Base-by-base conservation (phyloP, 2,797 vertebrate genomes). In the Sebastes goodei region DNA sequence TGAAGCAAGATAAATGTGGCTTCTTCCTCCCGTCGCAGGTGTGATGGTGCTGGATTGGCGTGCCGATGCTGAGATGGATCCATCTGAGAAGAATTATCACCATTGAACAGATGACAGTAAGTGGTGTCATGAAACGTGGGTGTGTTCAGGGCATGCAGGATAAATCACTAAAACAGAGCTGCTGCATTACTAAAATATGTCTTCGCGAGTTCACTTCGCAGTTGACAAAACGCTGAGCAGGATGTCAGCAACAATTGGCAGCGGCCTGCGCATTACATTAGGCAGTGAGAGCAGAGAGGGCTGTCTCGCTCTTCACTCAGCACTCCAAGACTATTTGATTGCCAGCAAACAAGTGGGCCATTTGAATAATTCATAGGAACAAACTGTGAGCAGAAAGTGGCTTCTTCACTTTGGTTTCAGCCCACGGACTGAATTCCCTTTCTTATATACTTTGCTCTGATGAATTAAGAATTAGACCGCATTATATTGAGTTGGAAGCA, bases 21-120 rank as follows among this genome's bases (percentile, higher is more conserved):
- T 85, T 53, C 46, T 52, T 92, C 82, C 69, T 92, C 86, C 77
- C 80, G 64, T 94, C 85, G 83, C 92, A 69, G 93, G 93, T 95
- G 92, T 88, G 95, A 94, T 91, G 96, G 95, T 91, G 93, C 89
- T 81, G 60, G 92, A 89, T 93, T 90, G 92, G 88, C 55, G 11
- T 64, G 74, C 70, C 60, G 75, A 94, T 89, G 94, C 91, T 29
- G 46, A 92, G 90, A 86, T 84, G 91, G 91, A 35, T 89, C 90
- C 91, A 91, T 94, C 94, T 94, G 92, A 92, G 90, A 79, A 90
- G 74, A 83, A 57, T 15, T 65, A 74, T 74, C 59, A 72, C 33
- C 62, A 23, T 23, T 75, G 66, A 86, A 73, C 27, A 71, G 53
- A 67, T 25, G 52, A 62, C 61, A 78, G 32, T 7, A 7, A 63